These are phyloP conservation scores for Onchidella celtica DNA, from an alignment of 2,888 invertebrate species.

Conservation along the genomic window DNA sequence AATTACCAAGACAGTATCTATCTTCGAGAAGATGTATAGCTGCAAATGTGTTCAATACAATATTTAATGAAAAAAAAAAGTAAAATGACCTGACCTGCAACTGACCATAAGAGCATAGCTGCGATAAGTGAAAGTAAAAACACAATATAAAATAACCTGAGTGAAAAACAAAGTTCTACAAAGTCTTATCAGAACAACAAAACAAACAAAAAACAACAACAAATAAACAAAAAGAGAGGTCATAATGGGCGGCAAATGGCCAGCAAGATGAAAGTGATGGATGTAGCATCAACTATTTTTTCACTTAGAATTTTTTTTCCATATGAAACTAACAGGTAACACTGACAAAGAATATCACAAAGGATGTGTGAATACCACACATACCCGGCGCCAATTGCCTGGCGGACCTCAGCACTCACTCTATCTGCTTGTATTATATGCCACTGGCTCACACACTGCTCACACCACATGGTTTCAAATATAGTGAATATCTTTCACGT, in stretches of 20 bases:
- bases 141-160: too few relatives aligned
- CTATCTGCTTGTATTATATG: not conserved
- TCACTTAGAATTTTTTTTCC: slow-evolving; percentile 35
- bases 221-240: slow-evolving; percentile 31
- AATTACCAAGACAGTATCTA: too few relatives aligned
- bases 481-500: not conserved
- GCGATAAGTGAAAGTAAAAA: too few relatives aligned
- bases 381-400: slow-evolving; percentile 35
- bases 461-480: not conserved
- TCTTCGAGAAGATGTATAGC: too few relatives aligned
- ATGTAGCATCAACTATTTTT: slow-evolving; percentile 48
- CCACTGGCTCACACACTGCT: not conserved
- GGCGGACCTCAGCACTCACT: slow-evolving; percentile 33
- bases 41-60: too few relatives aligned
- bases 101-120: too few relatives aligned
- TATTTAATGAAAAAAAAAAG: too few relatives aligned
- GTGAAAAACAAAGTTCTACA: too few relatives aligned
- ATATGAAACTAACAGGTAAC: slow-evolving; percentile 47
- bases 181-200: too few relatives aligned
- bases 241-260: slow-evolving; percentile 42
- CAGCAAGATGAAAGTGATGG: slow-evolving; percentile 29
- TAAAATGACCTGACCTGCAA: too few relatives aligned
- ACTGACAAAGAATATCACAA: slow-evolving; percentile 18
- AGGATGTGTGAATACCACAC: slow-evolving; percentile 12
- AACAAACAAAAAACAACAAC: not conserved